Evolutionary conservation across 2,888 invertebrate species (phyloP).

Genomic region (Parapristionchus giblindavisi): DNA sequence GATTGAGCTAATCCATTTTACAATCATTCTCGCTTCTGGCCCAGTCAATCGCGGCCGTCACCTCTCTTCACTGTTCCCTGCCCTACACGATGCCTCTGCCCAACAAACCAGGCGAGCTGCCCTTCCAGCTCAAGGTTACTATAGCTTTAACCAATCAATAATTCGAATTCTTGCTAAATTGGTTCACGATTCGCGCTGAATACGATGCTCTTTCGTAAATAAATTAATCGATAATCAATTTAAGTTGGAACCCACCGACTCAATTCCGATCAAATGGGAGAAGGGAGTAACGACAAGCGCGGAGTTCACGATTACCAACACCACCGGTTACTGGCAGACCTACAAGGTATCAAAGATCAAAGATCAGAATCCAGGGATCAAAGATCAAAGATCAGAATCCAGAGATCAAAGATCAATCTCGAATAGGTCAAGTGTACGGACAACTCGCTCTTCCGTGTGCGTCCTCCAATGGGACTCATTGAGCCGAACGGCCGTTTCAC

Average conservation of each 20-base stretch:
- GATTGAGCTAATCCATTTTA: too few relatives aligned
- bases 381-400: background rate
- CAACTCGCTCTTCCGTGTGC: conserved; percentile 27
- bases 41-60: too few relatives aligned
- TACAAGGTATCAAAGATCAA: background rate
- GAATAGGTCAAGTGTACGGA: conserved; percentile 32
- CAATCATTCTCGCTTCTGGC: too few relatives aligned
- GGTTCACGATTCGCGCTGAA: too few relatives aligned
- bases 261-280: conserved; percentile 17
- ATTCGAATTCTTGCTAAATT: too few relatives aligned
- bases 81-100: background rate
- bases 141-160: too few relatives aligned
- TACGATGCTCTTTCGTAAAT: too few relatives aligned
- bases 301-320: conserved; percentile 21
- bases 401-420: background rate
- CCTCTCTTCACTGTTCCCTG: too few relatives aligned
- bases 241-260: conserved; percentile 13
- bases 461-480: conserved; percentile 13
- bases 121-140: conserved; percentile 21
- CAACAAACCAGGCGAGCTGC: conserved; percentile 27
- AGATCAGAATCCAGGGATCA: background rate
- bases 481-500: background rate
- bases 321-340: background rate
- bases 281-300: background rate
- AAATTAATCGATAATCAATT: background rate